Conservation (phyloP, 2,888 invertebrate species). For the Spodoptera picta region DNA sequence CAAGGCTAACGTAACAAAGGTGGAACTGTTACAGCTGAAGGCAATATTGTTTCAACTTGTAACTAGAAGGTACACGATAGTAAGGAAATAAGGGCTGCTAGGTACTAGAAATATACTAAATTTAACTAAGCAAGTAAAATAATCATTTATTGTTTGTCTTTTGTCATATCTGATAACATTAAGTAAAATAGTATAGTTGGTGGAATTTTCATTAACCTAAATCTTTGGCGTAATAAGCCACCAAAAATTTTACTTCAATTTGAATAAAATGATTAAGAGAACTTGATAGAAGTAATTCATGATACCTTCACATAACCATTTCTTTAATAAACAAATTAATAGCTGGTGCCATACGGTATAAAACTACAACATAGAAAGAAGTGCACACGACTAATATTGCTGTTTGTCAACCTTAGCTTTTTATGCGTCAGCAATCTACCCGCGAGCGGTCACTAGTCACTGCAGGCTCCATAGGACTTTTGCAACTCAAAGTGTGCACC, state of each 20-base stretch:
- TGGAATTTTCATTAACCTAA: no score
- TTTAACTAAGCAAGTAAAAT: no score
- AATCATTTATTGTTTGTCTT: no score
- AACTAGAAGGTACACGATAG: slow-evolving; percentile 7
- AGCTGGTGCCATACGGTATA: no score
- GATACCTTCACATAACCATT: no score
- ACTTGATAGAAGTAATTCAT: no score
- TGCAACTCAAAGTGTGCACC: slow-evolving; percentile 65
- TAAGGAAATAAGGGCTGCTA: slow-evolving; percentile 22
- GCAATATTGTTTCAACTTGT: slow-evolving; percentile 36
- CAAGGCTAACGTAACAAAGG: slow-evolving; percentile 18
- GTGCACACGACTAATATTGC: background rate
- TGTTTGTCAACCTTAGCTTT: slow-evolving; percentile 24
- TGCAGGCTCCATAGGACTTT: slow-evolving; percentile 46
- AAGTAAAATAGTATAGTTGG: no score
- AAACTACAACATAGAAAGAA: background rate
- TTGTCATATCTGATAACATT: no score
- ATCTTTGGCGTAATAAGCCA: no score
- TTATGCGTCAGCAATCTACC: slow-evolving; percentile 21
- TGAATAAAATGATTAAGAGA: no score
- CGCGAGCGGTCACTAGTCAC: slow-evolving; percentile 46
- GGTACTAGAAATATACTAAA: background rate
- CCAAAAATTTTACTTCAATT: no score
- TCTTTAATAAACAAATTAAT: no score
- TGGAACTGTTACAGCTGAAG: slow-evolving; percentile 28